These are phyloP conservation scores for Scaptomyza hsui DNA, from an alignment of 1,140 invertebrate genomes.

Conservation along the genomic window DNA sequence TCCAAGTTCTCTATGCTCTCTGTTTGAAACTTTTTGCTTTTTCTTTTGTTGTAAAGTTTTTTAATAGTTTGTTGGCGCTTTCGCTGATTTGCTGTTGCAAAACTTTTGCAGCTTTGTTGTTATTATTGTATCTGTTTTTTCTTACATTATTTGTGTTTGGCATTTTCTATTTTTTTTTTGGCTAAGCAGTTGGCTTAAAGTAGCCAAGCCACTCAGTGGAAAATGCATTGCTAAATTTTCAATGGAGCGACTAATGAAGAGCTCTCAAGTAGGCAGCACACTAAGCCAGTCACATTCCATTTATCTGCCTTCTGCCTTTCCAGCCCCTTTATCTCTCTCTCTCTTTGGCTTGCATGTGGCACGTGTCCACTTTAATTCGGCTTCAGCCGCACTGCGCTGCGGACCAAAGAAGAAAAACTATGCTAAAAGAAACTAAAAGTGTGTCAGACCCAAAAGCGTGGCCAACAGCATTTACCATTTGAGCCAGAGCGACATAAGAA, in stretches of 20 bases:
- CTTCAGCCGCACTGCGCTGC: constrained; percentile 56
- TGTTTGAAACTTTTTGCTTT: constrained; percentile 63
- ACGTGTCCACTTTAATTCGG: constrained; percentile 73
- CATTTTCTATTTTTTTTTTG: not conserved
- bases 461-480: constrained; percentile 37
- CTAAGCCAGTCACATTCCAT: constrained; percentile 20
- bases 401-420: constrained; percentile 27
- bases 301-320: not conserved
- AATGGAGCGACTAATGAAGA: constrained; percentile 67
- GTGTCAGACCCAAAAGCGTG: constrained; percentile 54
- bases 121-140: not conserved
- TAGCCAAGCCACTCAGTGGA: constrained; percentile 12
- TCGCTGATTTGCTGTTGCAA: constrained; percentile 75
- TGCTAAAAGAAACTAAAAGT: constrained; percentile 51
- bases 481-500: constrained; percentile 27
- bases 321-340: not conserved
- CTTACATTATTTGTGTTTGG: constrained; percentile 5
- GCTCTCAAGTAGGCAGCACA: constrained; percentile 18
- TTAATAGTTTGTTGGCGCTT: constrained; percentile 81
- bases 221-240: constrained; percentile 63
- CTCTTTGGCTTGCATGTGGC: constrained; percentile 30
- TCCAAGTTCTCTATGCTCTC: constrained; percentile 16
- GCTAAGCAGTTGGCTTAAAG: constrained; percentile 48
- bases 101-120: constrained; percentile 56
- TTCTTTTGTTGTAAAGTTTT: constrained; percentile 79